phyloP scores from a whole-genome alignment of 1,140 invertebrate species.

The Tachypleus tridentatus region DNA sequence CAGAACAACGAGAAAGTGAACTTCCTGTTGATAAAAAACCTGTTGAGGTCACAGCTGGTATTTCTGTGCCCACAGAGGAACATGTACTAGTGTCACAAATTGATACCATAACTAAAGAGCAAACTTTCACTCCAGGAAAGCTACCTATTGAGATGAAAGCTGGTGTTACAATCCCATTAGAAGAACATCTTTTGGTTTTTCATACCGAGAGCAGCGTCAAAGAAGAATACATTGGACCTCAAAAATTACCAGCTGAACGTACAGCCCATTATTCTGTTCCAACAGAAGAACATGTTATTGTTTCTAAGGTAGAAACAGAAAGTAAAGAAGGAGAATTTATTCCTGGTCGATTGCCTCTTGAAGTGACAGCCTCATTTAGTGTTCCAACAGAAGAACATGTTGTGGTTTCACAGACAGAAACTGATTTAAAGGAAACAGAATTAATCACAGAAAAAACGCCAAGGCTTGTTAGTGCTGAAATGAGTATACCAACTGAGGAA shows the following conservation, averaged over 20 bases:
- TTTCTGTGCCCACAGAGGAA: conserved; percentile 6
- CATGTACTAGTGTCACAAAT: conserved; percentile 11
- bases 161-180: conserved; percentile 9
- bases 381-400: conserved; percentile 18
- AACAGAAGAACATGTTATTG: conserved; percentile 15
- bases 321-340: conserved; percentile 16
- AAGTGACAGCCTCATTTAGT: conserved; percentile 10
- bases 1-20: conserved; percentile 6
- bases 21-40: conserved; percentile 20
- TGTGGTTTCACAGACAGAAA: conserved; percentile 10
- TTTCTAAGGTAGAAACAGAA: conserved; percentile 19
- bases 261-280: conserved; percentile 11
- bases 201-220: conserved; percentile 14
- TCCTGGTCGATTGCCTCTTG: conserved; percentile 11
- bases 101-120: conserved; percentile 8
- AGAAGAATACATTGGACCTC: conserved; percentile 14
- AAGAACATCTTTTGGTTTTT: conserved; percentile 15
- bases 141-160: conserved; percentile 16
- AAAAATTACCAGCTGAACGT: conserved; percentile 8
- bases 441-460: conserved; percentile 12
- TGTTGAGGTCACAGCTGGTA: conserved; percentile 12
- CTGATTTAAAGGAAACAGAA: conserved; percentile 17
- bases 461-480: conserved; percentile 3
- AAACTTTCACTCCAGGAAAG: conserved; percentile 13
- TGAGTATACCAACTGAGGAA: conserved; percentile 14